A percentile compares a stretch with the other conserved stretches of the same genome.
These are phyloP conservation scores for Augochlora pura DNA, from an alignment of 1,140 invertebrate species.

Conservation along the genomic window DNA sequence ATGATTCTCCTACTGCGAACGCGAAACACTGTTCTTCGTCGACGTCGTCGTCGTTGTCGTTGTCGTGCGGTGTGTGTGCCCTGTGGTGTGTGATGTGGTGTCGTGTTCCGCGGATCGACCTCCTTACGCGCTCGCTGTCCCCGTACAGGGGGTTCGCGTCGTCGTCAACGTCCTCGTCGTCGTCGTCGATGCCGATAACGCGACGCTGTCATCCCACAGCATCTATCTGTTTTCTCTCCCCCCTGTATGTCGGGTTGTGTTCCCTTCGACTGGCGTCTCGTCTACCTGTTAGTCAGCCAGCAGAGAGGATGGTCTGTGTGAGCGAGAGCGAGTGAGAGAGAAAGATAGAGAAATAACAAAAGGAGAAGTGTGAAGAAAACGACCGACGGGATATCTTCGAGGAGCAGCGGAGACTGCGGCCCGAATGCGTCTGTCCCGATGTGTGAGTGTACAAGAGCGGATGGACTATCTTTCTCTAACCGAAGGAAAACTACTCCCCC, in stretches of 20 bases:
- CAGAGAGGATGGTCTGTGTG: neutral
- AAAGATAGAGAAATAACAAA: neutral
- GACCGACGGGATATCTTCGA: neutral
- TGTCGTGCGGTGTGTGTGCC: neutral
- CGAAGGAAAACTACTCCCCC: constrained; percentile 38
- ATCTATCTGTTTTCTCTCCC: neutral
- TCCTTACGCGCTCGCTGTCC: too few species aligned
- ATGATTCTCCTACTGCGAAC: too few species aligned
- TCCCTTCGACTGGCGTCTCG: neutral
- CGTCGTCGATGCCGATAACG: too few species aligned
- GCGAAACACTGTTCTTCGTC: neutral
- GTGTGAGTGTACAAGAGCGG: neutral
- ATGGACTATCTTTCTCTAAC: neutral
- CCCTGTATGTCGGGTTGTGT: neutral
- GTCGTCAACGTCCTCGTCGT: too few species aligned
- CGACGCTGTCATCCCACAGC: too few species aligned
- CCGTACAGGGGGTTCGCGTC: too few species aligned
- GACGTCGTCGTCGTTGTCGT: constrained; percentile 4
- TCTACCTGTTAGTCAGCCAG: neutral
- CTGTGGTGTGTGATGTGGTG: too few species aligned
- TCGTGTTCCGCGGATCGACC: too few species aligned
- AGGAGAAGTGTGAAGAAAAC: constrained; percentile 10
- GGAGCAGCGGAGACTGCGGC: neutral
- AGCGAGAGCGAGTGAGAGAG: neutral
- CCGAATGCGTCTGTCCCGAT: neutral